phyloP scores from a whole-genome alignment of 2,888 invertebrate genomes.

The Parapristionchus giblindavisi region DNA sequence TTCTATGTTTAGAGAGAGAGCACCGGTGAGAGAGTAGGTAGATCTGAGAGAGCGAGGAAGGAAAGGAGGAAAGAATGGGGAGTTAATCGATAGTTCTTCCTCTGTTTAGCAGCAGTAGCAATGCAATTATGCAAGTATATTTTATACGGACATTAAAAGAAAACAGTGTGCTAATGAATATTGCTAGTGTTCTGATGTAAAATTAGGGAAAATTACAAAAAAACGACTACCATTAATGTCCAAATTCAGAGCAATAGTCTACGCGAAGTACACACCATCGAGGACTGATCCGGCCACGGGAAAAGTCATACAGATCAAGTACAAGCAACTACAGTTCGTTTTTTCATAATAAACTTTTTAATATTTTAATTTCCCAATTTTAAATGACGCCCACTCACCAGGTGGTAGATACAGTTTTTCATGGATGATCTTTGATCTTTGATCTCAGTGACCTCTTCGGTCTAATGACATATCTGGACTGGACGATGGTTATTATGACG shows the following conservation, averaged over 20 bases:
- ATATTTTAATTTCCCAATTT: neutral
- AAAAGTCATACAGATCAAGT: slow-evolving; percentile 94
- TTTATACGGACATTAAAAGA: too few relatives aligned
- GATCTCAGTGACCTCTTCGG: slow-evolving; percentile 88
- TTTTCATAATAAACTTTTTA: neutral
- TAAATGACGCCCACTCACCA: neutral
- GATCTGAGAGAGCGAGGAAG: too few relatives aligned
- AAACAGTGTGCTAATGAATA: too few relatives aligned
- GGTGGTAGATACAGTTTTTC: neutral
- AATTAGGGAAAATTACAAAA: too few relatives aligned
- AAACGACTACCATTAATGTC: neutral
- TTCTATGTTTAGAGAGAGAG: too few relatives aligned
- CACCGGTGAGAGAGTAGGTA: too few relatives aligned
- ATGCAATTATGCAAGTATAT: too few relatives aligned
- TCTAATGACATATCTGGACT: slow-evolving; percentile 96
- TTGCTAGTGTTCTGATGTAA: too few relatives aligned
- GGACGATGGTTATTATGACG: slow-evolving; percentile 99
- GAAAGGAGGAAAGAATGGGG: too few relatives aligned
- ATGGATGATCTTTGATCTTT: neutral
- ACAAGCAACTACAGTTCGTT: slow-evolving; percentile 89
- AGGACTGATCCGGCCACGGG: slow-evolving; percentile 93
- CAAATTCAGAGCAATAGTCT: slow-evolving; percentile 77
- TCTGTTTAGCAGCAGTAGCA: too few relatives aligned
- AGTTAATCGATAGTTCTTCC: too few relatives aligned
- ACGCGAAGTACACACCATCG: slow-evolving; percentile 92